Evolutionary conservation across 2,113 vertebrate species (phyloP).

Genomic region (Ivindomyrus marchei): DNA sequence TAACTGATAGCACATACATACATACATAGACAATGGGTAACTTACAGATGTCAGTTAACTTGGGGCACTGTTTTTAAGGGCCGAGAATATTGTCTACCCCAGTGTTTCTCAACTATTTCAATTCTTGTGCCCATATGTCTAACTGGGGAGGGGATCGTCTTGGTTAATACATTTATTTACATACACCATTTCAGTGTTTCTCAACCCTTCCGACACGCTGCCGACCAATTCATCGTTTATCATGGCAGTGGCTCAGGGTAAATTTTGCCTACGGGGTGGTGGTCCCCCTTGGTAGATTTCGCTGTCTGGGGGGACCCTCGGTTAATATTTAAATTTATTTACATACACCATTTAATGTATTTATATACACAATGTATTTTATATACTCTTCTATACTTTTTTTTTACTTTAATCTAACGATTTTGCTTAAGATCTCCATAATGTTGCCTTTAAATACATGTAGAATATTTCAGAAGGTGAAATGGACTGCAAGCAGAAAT

Average conservation of each 20-base stretch:
- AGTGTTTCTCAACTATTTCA: too few species aligned
- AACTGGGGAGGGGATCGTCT: too few species aligned
- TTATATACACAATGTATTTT: background rate
- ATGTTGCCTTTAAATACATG: background rate
- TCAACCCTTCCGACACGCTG: background rate
- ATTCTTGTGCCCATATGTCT: too few species aligned
- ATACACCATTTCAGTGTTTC: too few species aligned
- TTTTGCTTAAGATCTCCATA: background rate
- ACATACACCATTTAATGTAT: background rate
- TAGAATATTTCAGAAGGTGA: background rate
- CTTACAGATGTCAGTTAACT: background rate
- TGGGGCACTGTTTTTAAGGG: too few species aligned
- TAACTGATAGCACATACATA: background rate
- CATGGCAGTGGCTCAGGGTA: too few species aligned
- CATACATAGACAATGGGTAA: background rate
- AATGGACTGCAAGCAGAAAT: background rate
- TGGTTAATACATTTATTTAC: too few species aligned
- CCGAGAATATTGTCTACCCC: too few species aligned
- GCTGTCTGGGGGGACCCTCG: background rate
- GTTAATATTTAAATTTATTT: background rate
- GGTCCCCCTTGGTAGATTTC: background rate
- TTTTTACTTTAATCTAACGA: background rate
- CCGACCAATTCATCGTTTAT: too few species aligned
- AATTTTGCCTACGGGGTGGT: too few species aligned
- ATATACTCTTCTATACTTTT: background rate